Evolutionary conservation across 2,888 invertebrate genomes (phyloP).

Genomic region (Lochmaea crataegi): DNA sequence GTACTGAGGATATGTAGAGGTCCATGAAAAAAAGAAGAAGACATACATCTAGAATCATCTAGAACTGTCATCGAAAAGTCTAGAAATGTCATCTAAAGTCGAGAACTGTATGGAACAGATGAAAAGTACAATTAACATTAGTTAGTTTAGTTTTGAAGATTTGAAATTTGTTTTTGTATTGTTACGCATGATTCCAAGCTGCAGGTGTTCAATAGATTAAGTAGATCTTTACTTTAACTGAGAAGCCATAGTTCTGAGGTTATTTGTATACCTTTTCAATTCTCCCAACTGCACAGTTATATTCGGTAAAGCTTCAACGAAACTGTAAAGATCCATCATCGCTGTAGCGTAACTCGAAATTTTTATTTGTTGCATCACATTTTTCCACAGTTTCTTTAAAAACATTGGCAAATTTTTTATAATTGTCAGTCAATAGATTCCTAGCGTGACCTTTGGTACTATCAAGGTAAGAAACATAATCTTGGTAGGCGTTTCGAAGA

Average conservation of each 20-base stretch:
- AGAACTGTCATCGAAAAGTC: no score
- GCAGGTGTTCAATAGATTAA: constrained; percentile 74
- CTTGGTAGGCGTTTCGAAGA: constrained; percentile 72
- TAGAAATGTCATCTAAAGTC: no score
- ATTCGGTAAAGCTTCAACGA: constrained; percentile 74
- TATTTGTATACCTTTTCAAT: constrained; percentile 75
- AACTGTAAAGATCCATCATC: constrained; percentile 78
- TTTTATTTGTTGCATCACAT: constrained; percentile 76
- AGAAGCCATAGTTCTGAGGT: constrained; percentile 76
- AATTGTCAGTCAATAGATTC: constrained; percentile 80
- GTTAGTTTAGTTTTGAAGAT: no score
- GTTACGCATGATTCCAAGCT: constrained; percentile 67
- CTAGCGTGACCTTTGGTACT: constrained; percentile 79
- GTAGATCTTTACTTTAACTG: constrained; percentile 76
- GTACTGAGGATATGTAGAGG: no score
- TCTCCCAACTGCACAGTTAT: constrained; percentile 73
- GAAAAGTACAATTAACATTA: no score
- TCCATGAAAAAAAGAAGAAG: no score
- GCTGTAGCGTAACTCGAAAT: constrained; percentile 83
- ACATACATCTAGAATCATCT: no score
- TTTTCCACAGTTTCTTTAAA: constrained; percentile 76
- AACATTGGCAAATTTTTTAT: constrained; percentile 75
- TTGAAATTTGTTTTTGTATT: constrained; percentile 76
- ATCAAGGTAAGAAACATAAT: constrained; percentile 77
- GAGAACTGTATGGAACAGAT: no score